Evolutionary conservation across 1,140 invertebrate species (phyloP).

Genomic region (Drosophila bifasciata): DNA sequence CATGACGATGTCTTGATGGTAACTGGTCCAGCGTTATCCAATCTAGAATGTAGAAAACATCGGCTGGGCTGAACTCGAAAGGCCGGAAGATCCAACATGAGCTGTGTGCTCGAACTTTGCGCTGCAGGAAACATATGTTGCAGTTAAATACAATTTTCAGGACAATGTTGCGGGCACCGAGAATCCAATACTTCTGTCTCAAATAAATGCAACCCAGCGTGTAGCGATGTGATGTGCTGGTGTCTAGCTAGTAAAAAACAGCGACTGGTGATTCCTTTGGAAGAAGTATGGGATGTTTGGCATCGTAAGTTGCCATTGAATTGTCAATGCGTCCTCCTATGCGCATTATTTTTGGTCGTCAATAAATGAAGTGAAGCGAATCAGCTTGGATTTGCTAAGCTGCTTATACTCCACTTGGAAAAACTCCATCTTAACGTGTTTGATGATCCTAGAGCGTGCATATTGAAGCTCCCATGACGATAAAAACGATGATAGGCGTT

Average conservation of each 20-base stretch:
- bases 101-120: neutral
- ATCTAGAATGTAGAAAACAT: neutral
- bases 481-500: neutral
- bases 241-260: neutral
- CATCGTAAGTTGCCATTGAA: neutral
- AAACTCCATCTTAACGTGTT: neutral
- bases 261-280: no score
- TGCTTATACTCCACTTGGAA: neutral
- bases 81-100: neutral
- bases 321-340: neutral
- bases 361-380: neutral
- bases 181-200: slow-evolving; percentile 9
- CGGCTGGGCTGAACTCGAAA: no score
- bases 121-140: slow-evolving; percentile 1
- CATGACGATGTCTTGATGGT: neutral
- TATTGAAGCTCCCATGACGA: neutral
- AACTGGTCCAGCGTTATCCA: slow-evolving; percentile 1
- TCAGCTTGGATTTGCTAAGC: neutral
- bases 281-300: no score
- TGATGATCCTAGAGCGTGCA: neutral
- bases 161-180: slow-evolving; percentile 4
- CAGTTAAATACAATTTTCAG: slow-evolving; percentile 6
- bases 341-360: neutral
- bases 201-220: slow-evolving; percentile 3
- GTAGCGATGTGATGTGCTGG: neutral